Evolutionary conservation across 2,888 invertebrate species (phyloP), one percentile per base, ranked within the genome.

Genomic region (Drosophila kokeensis): DNA sequence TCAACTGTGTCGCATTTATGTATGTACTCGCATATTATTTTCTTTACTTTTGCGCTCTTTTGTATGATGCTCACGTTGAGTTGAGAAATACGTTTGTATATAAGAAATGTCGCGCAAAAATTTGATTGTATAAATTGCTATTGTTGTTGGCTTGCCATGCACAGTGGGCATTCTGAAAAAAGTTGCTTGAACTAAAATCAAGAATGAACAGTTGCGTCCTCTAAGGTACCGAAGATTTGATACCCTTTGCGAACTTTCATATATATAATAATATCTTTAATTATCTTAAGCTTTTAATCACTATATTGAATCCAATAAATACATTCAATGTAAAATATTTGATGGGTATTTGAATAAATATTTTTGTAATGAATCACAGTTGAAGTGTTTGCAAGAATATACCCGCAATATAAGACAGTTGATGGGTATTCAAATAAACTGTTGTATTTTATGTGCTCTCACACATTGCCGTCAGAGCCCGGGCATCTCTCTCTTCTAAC

Each of bases 51-150:
- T 57, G 63, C 42, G 73, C 71, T 75, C 74, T 85, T 89, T 89
- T 77, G 83, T 83, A 87, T 89, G 79, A 75, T 75, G 74, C 83
- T 85, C 86, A 87, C 90, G 86, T 87, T 79, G 75, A 57, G 71
- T 76, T 78, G 70, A 68, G 82, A 84, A 78, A 84, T 75, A 70
- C 40, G 65, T 57, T 69, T 66, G 61, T 71, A 65, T 71, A 69
- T 73, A 65, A 58, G 58, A 81, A 68, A 68, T 80, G 76, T 80
- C 80, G 65, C 72, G 72, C 72, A 71, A 60, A 65, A 66, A 61
- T 72, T 68, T 59, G 58, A 79, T 76, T 76, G 68, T 66, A 69
- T 64, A 72, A 65, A 61, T 72, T 76, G 55, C 60, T 65, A 42
- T 58, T 69, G 60, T 38, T 75, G 69, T 65, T 55, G 55, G 11